Percentiles rank a stretch among this genome's conserved stretches.
phyloP scores from a whole-genome alignment of 2,797 vertebrate genomes.

The Valencia hispanica region DNA sequence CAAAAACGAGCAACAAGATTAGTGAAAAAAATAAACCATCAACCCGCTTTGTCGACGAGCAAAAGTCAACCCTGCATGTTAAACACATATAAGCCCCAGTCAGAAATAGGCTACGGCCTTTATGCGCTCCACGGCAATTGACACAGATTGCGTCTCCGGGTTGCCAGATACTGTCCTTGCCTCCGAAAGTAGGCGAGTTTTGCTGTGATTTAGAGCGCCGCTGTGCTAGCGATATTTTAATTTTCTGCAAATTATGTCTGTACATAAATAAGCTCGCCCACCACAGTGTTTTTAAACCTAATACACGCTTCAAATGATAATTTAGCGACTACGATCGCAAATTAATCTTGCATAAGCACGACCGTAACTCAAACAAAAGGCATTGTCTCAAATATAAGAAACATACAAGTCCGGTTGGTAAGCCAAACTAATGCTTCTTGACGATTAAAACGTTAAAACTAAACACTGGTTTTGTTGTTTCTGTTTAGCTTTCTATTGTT shows the following conservation, averaged over 20 bases:
- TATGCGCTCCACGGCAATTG: slow-evolving; percentile 66
- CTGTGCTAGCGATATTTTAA: no score
- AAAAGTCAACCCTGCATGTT: slow-evolving; percentile 15
- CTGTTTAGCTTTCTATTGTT: background rate
- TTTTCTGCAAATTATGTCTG: background rate
- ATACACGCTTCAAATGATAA: background rate
- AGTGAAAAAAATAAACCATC: background rate
- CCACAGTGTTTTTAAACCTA: background rate
- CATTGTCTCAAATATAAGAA: background rate
- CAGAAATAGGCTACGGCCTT: slow-evolving; percentile 67
- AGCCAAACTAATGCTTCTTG: background rate
- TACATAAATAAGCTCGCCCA: background rate
- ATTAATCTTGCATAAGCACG: background rate
- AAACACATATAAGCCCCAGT: slow-evolving; percentile 36
- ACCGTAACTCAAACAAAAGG: background rate
- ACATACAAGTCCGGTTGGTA: background rate
- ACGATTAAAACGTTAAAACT: no score
- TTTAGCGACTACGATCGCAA: background rate
- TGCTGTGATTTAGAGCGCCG: background rate
- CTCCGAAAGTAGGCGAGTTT: slow-evolving; percentile 14
- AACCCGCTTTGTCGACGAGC: slow-evolving; percentile 13
- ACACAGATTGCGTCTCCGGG: slow-evolving; percentile 76
- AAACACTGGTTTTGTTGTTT: background rate
- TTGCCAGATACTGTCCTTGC: slow-evolving; percentile 74
- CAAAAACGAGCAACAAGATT: slow-evolving; percentile 13